Base-by-base conservation (phyloP, 2,797 vertebrate species). In the Phyllotis vaccarum region DNA sequence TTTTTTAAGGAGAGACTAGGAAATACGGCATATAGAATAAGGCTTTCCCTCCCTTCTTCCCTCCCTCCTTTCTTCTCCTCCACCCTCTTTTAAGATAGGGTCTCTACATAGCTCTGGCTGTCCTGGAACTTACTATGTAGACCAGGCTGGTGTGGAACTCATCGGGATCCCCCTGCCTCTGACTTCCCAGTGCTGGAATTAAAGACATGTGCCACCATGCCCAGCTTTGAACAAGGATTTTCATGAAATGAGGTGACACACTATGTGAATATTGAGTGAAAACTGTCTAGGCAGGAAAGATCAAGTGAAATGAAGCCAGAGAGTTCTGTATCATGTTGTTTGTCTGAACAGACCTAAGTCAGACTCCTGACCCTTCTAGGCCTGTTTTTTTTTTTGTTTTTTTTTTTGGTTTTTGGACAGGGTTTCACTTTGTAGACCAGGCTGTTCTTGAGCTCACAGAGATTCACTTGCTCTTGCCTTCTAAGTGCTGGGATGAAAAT, bases 11-110 rank as follows among this genome's bases (percentile, higher is more conserved):
- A 21, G 40, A 86, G 46, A 54, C 60, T 97, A 72, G 40, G 81
- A 90, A 62, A 60, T 46, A 37, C 16, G 86, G 13, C 78, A 46
- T 92, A 24, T 92, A 93, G 54, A 95, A 76, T 52, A 49, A 85
- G 62, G n/a, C 46, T n/a, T 21, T 91, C 64, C n/a, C 66, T 31
- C 21, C 58, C 58, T 58, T 58, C 58, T 19, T 60, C 46, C 46
- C 46, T 49, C 46, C 46, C 46, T 49, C 46, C 46, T 9, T 49
- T 49, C 46, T 9, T 49, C 46, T 9, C 46, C 9, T 9, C 46
- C 46, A 5, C 46, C 46, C 9, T 49, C 46, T 17, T 19, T 17
- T 3, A 16, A 56, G 54, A 56, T 16, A 56, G 54, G 54, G 54
- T 56, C 54, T 56, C 54, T 56, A 16, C 54, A 56, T 58, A 58